Base-by-base conservation (phyloP, 2,113 vertebrate genomes). In the Lonchura striata region DNA sequence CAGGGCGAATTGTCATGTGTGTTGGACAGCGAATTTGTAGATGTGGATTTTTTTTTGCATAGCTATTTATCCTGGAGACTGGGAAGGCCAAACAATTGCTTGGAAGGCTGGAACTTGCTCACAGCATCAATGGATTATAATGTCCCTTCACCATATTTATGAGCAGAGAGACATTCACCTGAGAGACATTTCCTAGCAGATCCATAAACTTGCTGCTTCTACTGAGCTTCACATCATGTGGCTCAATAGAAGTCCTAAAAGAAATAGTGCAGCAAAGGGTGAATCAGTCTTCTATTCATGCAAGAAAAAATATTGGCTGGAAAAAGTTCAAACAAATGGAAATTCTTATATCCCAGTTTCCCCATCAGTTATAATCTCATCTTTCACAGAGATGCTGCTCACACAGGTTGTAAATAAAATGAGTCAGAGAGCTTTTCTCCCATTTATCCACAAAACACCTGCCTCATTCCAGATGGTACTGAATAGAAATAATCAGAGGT, bases 391-490 rank as follows among this genome's bases (percentile, higher is more conserved):
- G 39, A 85, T n/a, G 19, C 22, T 59, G n/a, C 72, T 87, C 66
- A 54, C 19, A 80, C 82, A 92, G 63, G 75, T 93, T 82, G 59
- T 57, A 95, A 96, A 91, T 25, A 80, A 88, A 83, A 88, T 59
- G 65, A 95, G 49, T 39, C 44, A 86, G 63, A 88, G 68, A 83
- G 85, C 56, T 90, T 94, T 94, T 59, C 76, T 94, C 47, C 41
- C 30, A 86, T 86, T 94, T 94, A 95, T 83, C 92, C 87, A 82
- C 71, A 64, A 57, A 96, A 92, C 93, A 95, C 93, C 70, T 94
- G 93, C 59, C 70, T 95, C 47, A 16, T 35, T 66, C 91, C 93
- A 92, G 91, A 95, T 94, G 91, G 90, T 77, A 65, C 66, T 63
- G 78, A 91, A 61, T 13, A 50, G n/a, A 95, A 91, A 91, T 95